Evolutionary conservation across 2,113 vertebrate species (phyloP), one percentile per base, ranked within the genome.

Genomic region (Tenebrosternarchus preto): DNA sequence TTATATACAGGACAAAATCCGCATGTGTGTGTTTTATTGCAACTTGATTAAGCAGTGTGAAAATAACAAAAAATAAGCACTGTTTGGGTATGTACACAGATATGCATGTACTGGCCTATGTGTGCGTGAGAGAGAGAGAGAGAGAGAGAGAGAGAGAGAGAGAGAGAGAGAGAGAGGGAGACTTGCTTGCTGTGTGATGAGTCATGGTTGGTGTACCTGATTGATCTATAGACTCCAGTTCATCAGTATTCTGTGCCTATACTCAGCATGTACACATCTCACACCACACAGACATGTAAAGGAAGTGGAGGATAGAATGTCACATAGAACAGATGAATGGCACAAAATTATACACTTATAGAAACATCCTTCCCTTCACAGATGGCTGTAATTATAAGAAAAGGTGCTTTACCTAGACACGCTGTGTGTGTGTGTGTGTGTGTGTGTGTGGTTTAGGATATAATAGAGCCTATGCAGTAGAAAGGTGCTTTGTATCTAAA

Each of bases 171-270:
- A 66, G 15, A 78, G 50, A 68, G n/a, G n/a, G 70, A 55, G 53
- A 33, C 2, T 43, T 36, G 36, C 39, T 4, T 43, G 39, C 11
- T 43, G 39, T 69, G n/a, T 73, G 55, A 73, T 84, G 79, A 84
- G 83, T 84, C 83, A 84, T 74, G 72, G 27, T 80, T 80, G 77
- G 70, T 76, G 50, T 79, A 76, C 80, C 69, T 73, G 73, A 57
- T 53, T 36, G 72, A 66, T 81, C 76, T 80, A 55, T 66, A 73
- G 60, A 22, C 29, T 80, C 61, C 69, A 50, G 78, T 80, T 78
- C 78, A 81, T 78, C 78, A 83, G 82, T 80, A 73, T 77, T 81
- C 80, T 57, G 57, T 75, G 63, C n/a, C 29, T 69, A 74, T 73
- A 50, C 74, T 78, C 60, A 77, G 39, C 75, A 74, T 46, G 60